These are phyloP conservation scores for Endotricha flammealis DNA, from an alignment of 2,888 invertebrate species.

Conservation along the genomic window DNA sequence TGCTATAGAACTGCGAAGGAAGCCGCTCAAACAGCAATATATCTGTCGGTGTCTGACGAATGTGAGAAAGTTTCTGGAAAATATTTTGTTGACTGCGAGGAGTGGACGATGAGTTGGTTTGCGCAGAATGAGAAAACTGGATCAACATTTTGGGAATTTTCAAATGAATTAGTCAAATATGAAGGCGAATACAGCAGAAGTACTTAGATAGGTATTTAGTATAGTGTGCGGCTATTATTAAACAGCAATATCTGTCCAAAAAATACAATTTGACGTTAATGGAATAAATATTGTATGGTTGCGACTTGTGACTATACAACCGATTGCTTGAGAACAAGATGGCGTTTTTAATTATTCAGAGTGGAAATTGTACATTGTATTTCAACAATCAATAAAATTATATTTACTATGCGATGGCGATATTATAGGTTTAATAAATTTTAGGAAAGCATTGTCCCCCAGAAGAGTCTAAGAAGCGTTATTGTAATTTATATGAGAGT, in stretches of 20 bases:
- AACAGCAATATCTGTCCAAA: background rate
- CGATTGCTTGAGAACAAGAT: too few species aligned
- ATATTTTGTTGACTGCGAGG: background rate
- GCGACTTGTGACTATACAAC: background rate
- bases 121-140: background rate
- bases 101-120: background rate
- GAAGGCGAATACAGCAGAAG: background rate
- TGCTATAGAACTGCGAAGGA: background rate
- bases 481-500: too few species aligned
- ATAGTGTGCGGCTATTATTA: too few species aligned
- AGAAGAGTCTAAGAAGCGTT: too few species aligned
- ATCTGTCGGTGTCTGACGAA: slow-evolving; percentile 4
- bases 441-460: too few species aligned
- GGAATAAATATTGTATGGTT: background rate
- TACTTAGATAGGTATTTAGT: too few species aligned
- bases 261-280: background rate
- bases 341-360: too few species aligned
- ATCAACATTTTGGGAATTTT: background rate
- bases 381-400: too few species aligned
- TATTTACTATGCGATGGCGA: too few species aligned
- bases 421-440: too few species aligned
- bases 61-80: background rate
- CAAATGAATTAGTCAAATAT: background rate
- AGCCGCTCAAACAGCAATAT: slow-evolving; percentile 3
- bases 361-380: too few species aligned